Percentiles rank a stretch among this genome's conserved stretches.
phyloP scores from a whole-genome alignment of 1,140 invertebrate species.

The Anastrepha ludens region DNA sequence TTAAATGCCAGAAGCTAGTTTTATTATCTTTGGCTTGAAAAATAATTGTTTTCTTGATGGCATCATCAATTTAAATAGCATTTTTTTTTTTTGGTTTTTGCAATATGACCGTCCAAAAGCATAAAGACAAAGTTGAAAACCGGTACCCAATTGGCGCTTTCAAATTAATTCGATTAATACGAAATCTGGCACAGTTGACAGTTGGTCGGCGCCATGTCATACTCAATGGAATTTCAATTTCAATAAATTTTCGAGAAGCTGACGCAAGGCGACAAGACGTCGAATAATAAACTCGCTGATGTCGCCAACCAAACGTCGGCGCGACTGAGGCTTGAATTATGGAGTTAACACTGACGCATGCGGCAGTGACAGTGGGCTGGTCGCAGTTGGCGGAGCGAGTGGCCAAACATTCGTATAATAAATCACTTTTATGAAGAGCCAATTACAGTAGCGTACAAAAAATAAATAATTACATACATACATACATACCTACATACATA shows the following conservation, averaged over 20 bases:
- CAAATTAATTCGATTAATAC: slow-evolving; percentile 45
- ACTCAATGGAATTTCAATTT: slow-evolving; percentile 48
- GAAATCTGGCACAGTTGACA: background rate
- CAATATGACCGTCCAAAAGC: background rate
- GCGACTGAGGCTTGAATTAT: background rate
- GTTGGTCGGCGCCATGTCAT: slow-evolving; percentile 33
- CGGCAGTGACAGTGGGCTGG: background rate
- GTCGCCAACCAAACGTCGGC: background rate
- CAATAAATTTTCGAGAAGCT: slow-evolving; percentile 38
- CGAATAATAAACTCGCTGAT: background rate
- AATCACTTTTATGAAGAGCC: slow-evolving; percentile 29
- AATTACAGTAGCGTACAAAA: background rate
- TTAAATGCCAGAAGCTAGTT: background rate
- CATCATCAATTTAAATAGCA: background rate
- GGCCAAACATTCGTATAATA: slow-evolving; percentile 9
- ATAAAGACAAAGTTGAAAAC: background rate
- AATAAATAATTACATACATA: background rate
- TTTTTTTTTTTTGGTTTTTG: background rate
- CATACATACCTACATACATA: too few species aligned
- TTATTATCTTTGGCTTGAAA: background rate
- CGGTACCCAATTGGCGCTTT: background rate
- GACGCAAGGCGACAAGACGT: slow-evolving; percentile 4
- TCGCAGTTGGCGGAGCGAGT: background rate
- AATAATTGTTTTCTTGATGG: background rate
- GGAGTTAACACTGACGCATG: background rate